Evolutionary conservation across 2,797 vertebrate genomes (phyloP).

Genomic region (Tragelaphus eurycerus): DNA sequence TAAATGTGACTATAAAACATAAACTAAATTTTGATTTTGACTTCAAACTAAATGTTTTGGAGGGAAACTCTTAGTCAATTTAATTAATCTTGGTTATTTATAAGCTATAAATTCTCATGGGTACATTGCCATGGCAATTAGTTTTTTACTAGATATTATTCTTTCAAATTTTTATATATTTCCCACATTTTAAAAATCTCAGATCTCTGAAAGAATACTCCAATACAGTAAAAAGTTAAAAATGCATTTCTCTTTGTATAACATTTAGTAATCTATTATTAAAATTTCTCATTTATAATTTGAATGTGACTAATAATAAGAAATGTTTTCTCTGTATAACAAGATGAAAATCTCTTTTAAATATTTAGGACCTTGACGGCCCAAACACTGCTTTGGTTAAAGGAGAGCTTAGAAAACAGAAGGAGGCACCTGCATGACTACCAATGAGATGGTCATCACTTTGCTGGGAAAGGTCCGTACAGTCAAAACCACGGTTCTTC

Average conservation of each 20-base stretch:
- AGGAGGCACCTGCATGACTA: not conserved
- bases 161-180: not conserved
- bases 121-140: not conserved
- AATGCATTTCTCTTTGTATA: slow-evolving; percentile 7
- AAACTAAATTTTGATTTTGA: not conserved
- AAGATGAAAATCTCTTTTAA: not conserved
- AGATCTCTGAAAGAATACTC: not conserved
- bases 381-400: not conserved
- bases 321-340: not conserved
- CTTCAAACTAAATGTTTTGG: not conserved
- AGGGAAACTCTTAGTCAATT: not conserved
- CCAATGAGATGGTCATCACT: not conserved
- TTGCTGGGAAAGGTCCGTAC: not conserved
- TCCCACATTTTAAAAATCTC: not conserved
- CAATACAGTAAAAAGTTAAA: not conserved
- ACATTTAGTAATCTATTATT: not conserved
- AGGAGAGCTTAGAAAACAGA: not conserved
- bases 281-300: slow-evolving; percentile 35
- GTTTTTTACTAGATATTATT: not conserved
- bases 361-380: not conserved
- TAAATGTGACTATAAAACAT: not conserved
- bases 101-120: not conserved
- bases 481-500: not conserved
- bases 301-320: not conserved
- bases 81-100: not conserved